A percentile compares a stretch with the other conserved stretches of the same genome.
These are phyloP conservation scores for Pachliopta kotzebuea DNA, from an alignment of 2,888 invertebrate genomes.

Conservation along the genomic window DNA sequence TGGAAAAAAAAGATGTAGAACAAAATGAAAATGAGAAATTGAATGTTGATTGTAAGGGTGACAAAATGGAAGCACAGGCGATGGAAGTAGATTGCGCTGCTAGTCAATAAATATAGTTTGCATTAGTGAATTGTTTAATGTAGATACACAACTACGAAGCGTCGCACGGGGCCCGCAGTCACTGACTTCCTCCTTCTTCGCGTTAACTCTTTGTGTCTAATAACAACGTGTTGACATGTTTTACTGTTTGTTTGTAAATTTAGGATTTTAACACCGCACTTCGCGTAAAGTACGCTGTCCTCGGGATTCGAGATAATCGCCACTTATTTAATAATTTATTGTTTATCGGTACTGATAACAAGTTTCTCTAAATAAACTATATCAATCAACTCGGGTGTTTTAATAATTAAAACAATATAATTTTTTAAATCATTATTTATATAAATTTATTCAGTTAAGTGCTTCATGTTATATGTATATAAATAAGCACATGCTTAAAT, in stretches of 20 bases:
- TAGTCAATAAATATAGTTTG: slow-evolving; percentile 75
- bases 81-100: slow-evolving; percentile 75
- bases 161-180: slow-evolving; percentile 48
- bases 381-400: slow-evolving; percentile 52
- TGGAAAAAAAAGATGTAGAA: slow-evolving; percentile 39
- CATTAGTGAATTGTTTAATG: slow-evolving; percentile 62
- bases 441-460: background rate
- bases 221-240: slow-evolving; percentile 60
- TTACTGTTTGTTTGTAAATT: slow-evolving; percentile 74
- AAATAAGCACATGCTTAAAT: slow-evolving; percentile 1
- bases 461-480: background rate
- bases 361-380: slow-evolving; percentile 74
- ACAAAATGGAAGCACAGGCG: slow-evolving; percentile 52
- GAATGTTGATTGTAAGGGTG: slow-evolving; percentile 42
- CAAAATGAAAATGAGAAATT: slow-evolving; percentile 39
- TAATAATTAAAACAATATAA: slow-evolving; percentile 24
- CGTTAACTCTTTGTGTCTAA: slow-evolving; percentile 63
- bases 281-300: slow-evolving; percentile 49
- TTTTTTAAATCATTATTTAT: background rate
- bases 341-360: slow-evolving; percentile 76
- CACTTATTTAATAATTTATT: slow-evolving; percentile 73
- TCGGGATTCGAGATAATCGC: slow-evolving; percentile 64
- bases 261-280: slow-evolving; percentile 65
- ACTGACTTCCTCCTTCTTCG: slow-evolving; percentile 47
- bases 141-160: slow-evolving; percentile 51